phyloP scores from a whole-genome alignment of 2,797 vertebrate genomes.

The Clarias platycephalus region DNA sequence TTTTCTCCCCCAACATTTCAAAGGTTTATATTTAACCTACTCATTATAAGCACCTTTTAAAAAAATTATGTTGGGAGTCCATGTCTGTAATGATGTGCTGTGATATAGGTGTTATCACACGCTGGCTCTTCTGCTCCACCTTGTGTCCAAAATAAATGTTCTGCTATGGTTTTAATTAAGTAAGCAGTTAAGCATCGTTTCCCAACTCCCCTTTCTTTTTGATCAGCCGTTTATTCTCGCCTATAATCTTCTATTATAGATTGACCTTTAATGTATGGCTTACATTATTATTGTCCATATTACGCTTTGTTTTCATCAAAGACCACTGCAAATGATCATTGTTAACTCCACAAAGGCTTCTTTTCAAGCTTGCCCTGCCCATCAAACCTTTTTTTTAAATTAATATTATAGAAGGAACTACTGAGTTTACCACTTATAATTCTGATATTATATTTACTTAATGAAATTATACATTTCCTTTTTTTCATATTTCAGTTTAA shows the following conservation, averaged over 20 bases:
- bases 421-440: slow-evolving; percentile 50
- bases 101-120: background rate
- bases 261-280: background rate
- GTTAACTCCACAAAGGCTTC: slow-evolving; percentile 6
- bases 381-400: background rate
- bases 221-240: background rate
- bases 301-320: background rate
- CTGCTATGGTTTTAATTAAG: background rate
- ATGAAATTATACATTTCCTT: slow-evolving; percentile 40
- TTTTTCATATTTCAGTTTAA: slow-evolving; percentile 47
- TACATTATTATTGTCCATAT: background rate
- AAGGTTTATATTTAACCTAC: slow-evolving; percentile 26
- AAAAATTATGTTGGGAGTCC: slow-evolving; percentile 18
- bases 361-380: background rate
- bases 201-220: background rate
- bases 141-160: slow-evolving; percentile 25
- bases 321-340: slow-evolving; percentile 23
- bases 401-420: slow-evolving; percentile 14
- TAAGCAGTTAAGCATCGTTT: background rate
- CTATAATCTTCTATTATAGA: background rate
- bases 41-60: slow-evolving; percentile 41
- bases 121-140: slow-evolving; percentile 24
- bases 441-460: slow-evolving; percentile 46
- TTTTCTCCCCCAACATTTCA: background rate
- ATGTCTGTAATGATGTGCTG: slow-evolving; percentile 5